Base-by-base conservation (phyloP, 2,113 vertebrate genomes). In the Chaenocephalus aceratus region DNA sequence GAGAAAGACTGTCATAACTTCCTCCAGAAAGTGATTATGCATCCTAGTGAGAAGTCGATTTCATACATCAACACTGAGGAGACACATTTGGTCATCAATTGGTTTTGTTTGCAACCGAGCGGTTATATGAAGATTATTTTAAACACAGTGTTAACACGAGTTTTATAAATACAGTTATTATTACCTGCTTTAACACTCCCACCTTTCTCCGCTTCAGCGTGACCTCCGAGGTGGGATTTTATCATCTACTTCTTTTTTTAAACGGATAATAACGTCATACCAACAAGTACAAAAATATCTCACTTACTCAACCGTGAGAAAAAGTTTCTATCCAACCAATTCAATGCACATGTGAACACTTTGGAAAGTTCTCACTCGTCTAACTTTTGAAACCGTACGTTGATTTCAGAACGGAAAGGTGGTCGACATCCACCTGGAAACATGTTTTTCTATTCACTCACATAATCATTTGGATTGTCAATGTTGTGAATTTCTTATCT, bases 151-250 rank as follows among this genome's bases (percentile, higher is more conserved):
- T 88, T 79, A 78, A 72, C 49, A 51, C 60, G 61, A 6, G 10
- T 4, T 60, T 61, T 62, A 70, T 69, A 72, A 75, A 86, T 81
- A 75, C 67, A 85, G 36, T 16, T 13, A 48, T 56, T 2, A 56
- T 57, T 16, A 10, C 57, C 52, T 58, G 23, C 30, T 57, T 6
- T 41, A 7, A 61, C 49, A 57, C 54, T 18, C 11, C 5, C 26
- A 41, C 14, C n/a, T 51, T 34, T 53, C 4, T 68, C 49, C 44
- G 16, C n/a, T 6, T 54, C 6, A 53, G 49, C 65, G 65, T 67
- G 45, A 73, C n/a, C 15, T 59, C 44, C 8, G 13, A 58, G 16
- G 4, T 7, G n/a, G 1, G 10, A 45, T 65, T 46, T 34, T 5
- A 75, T 72, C 77, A 16, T 18, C 44, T 45, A 4, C 0, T 4